Conservation (phyloP, 2,888 invertebrate genomes). For the Portevinia maculata region DNA sequence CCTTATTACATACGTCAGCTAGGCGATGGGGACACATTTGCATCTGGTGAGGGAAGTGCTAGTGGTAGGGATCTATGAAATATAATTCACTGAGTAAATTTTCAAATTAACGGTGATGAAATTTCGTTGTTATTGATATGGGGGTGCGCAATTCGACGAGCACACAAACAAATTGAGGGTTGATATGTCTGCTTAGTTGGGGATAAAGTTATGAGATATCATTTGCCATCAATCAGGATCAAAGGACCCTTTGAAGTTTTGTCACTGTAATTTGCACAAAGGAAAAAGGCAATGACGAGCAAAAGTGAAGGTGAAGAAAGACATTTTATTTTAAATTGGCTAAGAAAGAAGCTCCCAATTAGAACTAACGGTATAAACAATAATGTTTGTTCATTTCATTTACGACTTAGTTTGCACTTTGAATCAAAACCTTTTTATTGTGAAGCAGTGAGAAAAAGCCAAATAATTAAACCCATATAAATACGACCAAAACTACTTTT, state of each 20-base stretch:
- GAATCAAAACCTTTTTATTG: no score
- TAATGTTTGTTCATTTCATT: no score
- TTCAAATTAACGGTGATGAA: constrained; percentile 65
- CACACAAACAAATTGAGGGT: neutral
- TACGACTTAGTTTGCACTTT: no score
- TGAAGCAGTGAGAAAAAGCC: no score
- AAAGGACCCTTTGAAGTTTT: constrained; percentile 25
- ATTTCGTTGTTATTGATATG: constrained; percentile 58
- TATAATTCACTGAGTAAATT: constrained; percentile 54
- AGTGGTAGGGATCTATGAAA: neutral
- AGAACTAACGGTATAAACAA: no score
- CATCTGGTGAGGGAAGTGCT: neutral
- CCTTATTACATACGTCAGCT: constrained; percentile 53
- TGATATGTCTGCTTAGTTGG: constrained; percentile 26
- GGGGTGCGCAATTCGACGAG: constrained; percentile 41
- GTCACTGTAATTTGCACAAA: constrained; percentile 15
- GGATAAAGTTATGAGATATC: constrained; percentile 36
- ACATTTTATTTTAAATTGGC: no score
- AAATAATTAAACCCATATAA: no score
- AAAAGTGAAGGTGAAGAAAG: neutral
- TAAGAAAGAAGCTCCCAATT: no score
- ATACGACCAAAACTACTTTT: no score
- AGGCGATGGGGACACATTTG: constrained; percentile 25
- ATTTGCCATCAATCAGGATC: constrained; percentile 56
- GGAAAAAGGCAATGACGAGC: neutral